Conservation (phyloP, 92 coral and sea anemone genomes). For the Parazoanthus swiftii region DNA sequence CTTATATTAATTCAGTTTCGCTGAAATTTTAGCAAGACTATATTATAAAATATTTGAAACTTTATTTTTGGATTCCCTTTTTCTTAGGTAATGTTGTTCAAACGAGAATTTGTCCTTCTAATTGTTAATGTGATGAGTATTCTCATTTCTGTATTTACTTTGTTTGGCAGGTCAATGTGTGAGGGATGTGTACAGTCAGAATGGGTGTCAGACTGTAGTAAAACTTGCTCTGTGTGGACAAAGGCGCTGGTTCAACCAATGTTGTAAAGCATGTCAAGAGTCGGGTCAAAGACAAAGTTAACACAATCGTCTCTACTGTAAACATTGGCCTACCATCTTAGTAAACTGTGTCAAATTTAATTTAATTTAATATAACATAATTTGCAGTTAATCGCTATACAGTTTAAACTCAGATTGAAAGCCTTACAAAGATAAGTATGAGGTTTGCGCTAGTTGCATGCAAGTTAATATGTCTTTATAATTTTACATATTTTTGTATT, state of each 20-base stretch:
- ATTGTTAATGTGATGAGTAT: neutral
- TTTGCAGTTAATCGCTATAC: neutral
- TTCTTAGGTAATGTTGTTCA: neutral
- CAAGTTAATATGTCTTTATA: neutral
- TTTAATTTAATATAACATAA: neutral
- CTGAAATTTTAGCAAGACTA: too few relatives aligned
- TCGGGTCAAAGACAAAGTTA: conserved; percentile 13
- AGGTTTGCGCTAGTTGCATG: neutral
- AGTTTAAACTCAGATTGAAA: too few relatives aligned
- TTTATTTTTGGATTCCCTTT: too few relatives aligned
- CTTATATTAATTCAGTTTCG: too few relatives aligned
- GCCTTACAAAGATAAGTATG: neutral
- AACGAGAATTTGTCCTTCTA: neutral
- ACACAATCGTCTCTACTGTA: too few relatives aligned
- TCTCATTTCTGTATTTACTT: neutral
- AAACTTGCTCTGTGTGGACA: conserved; percentile 57
- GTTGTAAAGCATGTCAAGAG: conserved; percentile 70
- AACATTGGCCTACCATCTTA: neutral
- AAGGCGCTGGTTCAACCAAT: conserved; percentile 66
- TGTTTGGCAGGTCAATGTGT: conserved; percentile 33
- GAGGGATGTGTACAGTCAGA: conserved; percentile 47
- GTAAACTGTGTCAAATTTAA: neutral
- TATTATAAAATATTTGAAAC: too few relatives aligned
- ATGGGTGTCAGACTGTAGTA: conserved; percentile 61
- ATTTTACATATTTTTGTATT: neutral